These are phyloP conservation scores for Leucophenga maculata DNA, from an alignment of 2,888 invertebrate species.

Conservation along the genomic window DNA sequence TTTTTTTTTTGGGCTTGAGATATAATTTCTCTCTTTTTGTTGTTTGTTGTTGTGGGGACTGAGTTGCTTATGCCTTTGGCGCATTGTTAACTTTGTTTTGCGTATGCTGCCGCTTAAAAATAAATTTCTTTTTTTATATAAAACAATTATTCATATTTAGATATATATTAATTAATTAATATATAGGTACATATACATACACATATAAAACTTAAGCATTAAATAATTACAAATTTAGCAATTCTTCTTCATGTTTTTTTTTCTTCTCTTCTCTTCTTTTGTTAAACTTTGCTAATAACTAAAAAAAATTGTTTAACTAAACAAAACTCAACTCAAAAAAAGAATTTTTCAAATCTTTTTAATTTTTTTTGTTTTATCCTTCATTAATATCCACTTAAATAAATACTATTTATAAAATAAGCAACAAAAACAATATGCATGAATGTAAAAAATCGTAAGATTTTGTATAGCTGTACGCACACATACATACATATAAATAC, in stretches of 20 bases:
- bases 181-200: slow-evolving; percentile 21
- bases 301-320: slow-evolving; percentile 9
- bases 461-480: slow-evolving; percentile 2
- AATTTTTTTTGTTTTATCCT: background rate
- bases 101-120: slow-evolving; percentile 15
- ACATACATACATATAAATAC: slow-evolving; percentile 27
- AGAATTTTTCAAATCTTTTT: background rate
- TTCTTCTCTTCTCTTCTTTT: background rate
- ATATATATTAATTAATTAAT: background rate
- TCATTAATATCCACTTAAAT: slow-evolving; percentile 15
- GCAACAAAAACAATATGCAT: slow-evolving; percentile 65
- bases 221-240: slow-evolving; percentile 15
- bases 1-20: background rate
- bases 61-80: background rate
- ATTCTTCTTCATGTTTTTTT: background rate
- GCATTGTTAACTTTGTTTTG: slow-evolving; percentile 12
- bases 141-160: background rate
- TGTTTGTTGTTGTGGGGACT: background rate
- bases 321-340: background rate
- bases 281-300: background rate
- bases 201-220: slow-evolving; percentile 20
- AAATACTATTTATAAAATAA: slow-evolving; percentile 50
- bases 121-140: background rate
- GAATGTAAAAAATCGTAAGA: background rate
- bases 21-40: background rate